A percentile compares a stretch with the other conserved stretches of the same genome.
Evolutionary conservation across 2,797 vertebrate species (phyloP).

Genomic region (Tauraco hartlaubi): DNA sequence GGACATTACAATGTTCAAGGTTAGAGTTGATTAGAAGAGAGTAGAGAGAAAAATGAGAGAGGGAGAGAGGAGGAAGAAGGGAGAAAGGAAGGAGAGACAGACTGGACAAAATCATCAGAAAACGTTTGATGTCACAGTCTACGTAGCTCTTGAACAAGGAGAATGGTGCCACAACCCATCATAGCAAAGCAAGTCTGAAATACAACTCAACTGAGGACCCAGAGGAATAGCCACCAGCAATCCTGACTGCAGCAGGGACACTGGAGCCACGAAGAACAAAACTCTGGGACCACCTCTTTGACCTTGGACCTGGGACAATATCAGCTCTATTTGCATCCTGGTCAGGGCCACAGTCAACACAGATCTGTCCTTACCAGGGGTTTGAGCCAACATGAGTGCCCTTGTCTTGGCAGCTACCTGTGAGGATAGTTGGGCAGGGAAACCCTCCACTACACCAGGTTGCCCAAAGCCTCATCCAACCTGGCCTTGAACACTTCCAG

Average conservation of each 20-base stretch:
- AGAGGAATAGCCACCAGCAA: rapidly evolving
- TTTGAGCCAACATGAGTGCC: rapidly evolving
- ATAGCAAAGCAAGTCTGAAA: neutral
- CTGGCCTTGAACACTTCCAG: too few relatives aligned
- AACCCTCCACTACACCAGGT: too few relatives aligned
- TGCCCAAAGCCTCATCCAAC: too few relatives aligned
- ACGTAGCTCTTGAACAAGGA: neutral
- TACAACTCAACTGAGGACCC: neutral
- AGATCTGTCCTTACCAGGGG: neutral
- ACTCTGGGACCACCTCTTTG: neutral
- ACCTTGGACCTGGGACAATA: neutral
- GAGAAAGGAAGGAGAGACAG: neutral
- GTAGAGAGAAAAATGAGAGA: neutral
- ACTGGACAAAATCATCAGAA: neutral
- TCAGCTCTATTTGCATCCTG: neutral
- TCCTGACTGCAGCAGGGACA: neutral
- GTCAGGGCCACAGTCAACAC: rapidly evolving
- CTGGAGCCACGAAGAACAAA: neutral
- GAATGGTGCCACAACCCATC: neutral
- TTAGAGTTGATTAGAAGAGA: neutral
- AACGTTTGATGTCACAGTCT: neutral
- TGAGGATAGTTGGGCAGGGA: rapidly evolving
- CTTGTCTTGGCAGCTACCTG: neutral
- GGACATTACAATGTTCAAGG: neutral
- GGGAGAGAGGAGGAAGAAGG: neutral